Conservation (phyloP, 30 jellyfish, hydroid and myxozoan genomes). For the Calvadosia cruxmelitensis region DNA sequence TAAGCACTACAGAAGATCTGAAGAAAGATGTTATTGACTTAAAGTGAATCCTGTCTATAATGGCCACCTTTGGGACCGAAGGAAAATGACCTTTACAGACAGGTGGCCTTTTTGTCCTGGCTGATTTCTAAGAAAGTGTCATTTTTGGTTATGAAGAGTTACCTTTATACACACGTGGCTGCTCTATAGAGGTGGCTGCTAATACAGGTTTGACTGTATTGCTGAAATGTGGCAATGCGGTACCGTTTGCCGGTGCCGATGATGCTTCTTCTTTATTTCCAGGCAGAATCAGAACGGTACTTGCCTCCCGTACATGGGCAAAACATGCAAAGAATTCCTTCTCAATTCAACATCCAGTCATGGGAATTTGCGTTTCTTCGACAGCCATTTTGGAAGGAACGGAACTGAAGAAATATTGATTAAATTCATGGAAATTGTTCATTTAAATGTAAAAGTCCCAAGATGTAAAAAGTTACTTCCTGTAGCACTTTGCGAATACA, state of each 20-base stretch:
- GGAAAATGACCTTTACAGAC: too few relatives aligned
- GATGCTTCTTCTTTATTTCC: too few relatives aligned
- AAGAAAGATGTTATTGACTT: too few relatives aligned
- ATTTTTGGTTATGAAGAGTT: too few relatives aligned
- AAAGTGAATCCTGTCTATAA: too few relatives aligned
- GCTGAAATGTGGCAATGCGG: too few relatives aligned
- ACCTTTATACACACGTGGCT: neutral
- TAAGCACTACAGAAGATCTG: too few relatives aligned
- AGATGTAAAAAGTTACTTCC: constrained; percentile 26
- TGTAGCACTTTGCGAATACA: constrained; percentile 26
- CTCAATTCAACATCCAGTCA: constrained; percentile 1
- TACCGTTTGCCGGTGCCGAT: too few relatives aligned
- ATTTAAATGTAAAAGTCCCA: constrained; percentile 6
- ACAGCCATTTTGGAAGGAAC: constrained; percentile 22
- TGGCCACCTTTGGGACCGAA: too few relatives aligned
- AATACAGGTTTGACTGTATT: too few relatives aligned
- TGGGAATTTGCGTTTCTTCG: constrained; percentile 25
- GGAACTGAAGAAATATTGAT: constrained; percentile 35
- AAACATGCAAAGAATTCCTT: constrained; percentile 1
- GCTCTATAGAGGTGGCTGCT: neutral
- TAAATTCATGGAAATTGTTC: constrained; percentile 19
- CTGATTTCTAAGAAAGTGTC: too few relatives aligned
- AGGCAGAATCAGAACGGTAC: constrained; percentile 46
- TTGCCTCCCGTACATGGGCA: constrained; percentile 28
- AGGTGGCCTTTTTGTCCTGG: too few relatives aligned